Conservation (phyloP, 1,140 invertebrate species). For the Drosophila pectinifera region DNA sequence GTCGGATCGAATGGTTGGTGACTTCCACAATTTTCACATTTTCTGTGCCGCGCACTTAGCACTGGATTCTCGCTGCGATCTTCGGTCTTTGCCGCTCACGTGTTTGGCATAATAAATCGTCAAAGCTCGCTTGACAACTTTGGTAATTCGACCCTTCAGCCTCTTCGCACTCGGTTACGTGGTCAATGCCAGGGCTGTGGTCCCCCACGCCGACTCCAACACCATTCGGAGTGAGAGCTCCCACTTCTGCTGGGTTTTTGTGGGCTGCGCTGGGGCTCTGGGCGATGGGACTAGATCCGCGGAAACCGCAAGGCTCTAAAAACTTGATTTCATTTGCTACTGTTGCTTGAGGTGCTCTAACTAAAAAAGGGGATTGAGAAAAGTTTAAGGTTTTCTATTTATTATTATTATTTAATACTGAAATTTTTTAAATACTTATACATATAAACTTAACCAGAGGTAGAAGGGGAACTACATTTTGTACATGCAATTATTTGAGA, state of each 20-base stretch:
- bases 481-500: neutral
- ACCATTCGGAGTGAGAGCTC: conserved; percentile 61
- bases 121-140: conserved; percentile 67
- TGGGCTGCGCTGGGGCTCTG: conserved; percentile 6
- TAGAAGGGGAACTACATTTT: conserved; percentile 5
- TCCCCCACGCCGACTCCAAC: conserved; percentile 21
- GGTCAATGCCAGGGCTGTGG: conserved; percentile 71
- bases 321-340: conserved; percentile 40
- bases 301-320: conserved; percentile 40
- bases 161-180: conserved; percentile 82
- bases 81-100: too few relatives aligned
- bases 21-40: conserved; percentile 21
- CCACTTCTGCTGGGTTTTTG: conserved; percentile 43
- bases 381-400: too few relatives aligned
- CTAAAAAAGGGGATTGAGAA: neutral
- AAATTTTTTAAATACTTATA: too few relatives aligned
- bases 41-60: conserved; percentile 32
- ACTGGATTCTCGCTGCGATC: conserved; percentile 28
- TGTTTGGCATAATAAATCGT: conserved; percentile 58
- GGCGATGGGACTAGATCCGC: conserved; percentile 13
- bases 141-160: conserved; percentile 50
- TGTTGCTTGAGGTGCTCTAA: conserved; percentile 27
- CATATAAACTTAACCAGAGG: neutral
- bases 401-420: too few relatives aligned
- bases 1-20: neutral